Conservation (phyloP, 2,113 vertebrate genomes). For the Coptodon rendalli region DNA sequence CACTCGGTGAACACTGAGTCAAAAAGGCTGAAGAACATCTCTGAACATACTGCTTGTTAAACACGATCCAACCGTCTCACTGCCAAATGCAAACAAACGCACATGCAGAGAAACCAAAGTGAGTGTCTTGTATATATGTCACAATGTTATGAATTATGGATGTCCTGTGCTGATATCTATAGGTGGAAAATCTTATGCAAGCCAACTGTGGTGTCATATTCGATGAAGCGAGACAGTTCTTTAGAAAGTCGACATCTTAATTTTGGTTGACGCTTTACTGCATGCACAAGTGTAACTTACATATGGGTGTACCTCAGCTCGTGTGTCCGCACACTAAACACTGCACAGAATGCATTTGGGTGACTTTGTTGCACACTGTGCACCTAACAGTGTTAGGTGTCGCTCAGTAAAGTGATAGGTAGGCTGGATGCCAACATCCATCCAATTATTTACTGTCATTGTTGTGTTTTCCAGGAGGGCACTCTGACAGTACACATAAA, state of each 20-base stretch:
- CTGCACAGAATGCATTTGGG: not conserved
- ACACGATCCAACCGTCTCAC: not conserved
- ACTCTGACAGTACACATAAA: slow-evolving; percentile 18
- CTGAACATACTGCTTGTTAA: not conserved
- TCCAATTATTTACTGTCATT: slow-evolving; percentile 50
- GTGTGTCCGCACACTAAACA: not conserved
- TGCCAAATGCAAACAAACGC: not conserved
- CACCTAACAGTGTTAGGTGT: not conserved
- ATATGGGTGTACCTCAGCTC: not conserved
- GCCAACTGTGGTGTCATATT: not conserved
- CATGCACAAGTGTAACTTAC: not conserved
- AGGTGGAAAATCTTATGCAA: slow-evolving; percentile 23
- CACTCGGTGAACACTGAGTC: not conserved
- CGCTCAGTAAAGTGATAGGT: slow-evolving; percentile 29
- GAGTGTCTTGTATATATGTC: slow-evolving; percentile 18
- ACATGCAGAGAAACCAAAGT: slow-evolving; percentile 1
- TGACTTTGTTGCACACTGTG: not conserved
- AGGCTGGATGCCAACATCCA: slow-evolving; percentile 36
- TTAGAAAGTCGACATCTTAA: not conserved
- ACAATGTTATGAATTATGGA: slow-evolving; percentile 64
- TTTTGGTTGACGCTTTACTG: not conserved
- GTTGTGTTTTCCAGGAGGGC: slow-evolving; percentile 34
- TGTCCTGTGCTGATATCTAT: slow-evolving; percentile 46
- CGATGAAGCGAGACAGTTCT: not conserved
- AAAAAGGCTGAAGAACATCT: not conserved